Conservation (phyloP, 2,797 vertebrate species). For the Rhinella marina region DNA sequence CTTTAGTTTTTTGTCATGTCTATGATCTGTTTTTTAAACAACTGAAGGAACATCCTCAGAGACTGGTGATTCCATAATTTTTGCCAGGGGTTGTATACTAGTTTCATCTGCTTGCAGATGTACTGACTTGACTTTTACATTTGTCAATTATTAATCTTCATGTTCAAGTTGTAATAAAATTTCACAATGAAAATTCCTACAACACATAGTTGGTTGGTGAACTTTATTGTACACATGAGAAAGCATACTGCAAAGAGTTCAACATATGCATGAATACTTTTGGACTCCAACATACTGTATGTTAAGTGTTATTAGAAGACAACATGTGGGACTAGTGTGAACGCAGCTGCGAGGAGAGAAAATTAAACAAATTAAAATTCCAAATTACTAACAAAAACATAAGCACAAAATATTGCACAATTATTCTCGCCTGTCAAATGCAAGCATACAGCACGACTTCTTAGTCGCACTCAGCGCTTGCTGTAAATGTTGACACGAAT, state of each 20-base stretch:
- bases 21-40: no score
- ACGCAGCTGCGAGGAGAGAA: background rate
- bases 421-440: background rate
- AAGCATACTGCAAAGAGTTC: background rate
- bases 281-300: background rate
- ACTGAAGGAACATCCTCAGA: no score
- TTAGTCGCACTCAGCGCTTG: background rate
- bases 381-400: background rate
- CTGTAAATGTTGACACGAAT: background rate
- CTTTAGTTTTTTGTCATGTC: no score
- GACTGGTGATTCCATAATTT: no score
- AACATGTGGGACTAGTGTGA: background rate
- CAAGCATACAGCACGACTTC: background rate
- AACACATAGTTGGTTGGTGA: background rate
- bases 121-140: background rate
- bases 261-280: background rate
- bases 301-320: background rate
- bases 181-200: background rate
- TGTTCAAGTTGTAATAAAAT: background rate
- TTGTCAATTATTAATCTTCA: background rate
- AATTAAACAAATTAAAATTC: background rate
- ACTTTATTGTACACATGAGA: background rate
- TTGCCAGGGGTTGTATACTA: no score
- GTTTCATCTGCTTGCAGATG: background rate
- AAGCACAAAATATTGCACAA: background rate